Evolutionary conservation across 1,140 invertebrate genomes (phyloP).

Genomic region (Nixonia krombeini): DNA sequence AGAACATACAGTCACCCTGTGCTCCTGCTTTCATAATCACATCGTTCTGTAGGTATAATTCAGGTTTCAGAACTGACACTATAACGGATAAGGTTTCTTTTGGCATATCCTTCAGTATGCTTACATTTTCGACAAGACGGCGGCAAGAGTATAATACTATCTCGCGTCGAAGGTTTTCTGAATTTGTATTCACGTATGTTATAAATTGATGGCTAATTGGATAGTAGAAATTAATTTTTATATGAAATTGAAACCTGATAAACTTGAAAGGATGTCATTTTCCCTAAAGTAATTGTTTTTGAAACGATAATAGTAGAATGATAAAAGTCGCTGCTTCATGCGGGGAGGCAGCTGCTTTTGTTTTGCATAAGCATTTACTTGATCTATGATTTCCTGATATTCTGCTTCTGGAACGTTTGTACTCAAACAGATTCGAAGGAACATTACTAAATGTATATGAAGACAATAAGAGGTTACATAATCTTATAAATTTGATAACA

Average conservation of each 20-base stretch:
- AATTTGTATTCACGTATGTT: neutral
- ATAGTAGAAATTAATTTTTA: neutral
- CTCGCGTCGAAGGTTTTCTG: conserved; percentile 58
- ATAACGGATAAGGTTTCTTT: conserved; percentile 51
- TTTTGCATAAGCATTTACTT: conserved; percentile 59
- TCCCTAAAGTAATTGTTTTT: conserved; percentile 61
- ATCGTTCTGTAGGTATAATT: conserved; percentile 63
- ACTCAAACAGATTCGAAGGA: conserved; percentile 53
- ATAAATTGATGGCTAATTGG: neutral
- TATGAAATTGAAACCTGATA: conserved; percentile 53
- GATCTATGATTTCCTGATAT: conserved; percentile 62
- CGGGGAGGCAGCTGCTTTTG: conserved; percentile 62
- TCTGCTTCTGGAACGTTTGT: conserved; percentile 54
- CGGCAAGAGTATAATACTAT: conserved; percentile 59
- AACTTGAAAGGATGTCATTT: conserved; percentile 52
- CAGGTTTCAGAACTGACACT: conserved; percentile 56
- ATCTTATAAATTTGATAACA: too few species aligned
- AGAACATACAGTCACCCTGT: conserved; percentile 75
- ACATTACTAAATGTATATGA: conserved; percentile 61
- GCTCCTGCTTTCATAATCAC: conserved; percentile 72
- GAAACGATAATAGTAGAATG: conserved; percentile 61
- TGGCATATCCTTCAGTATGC: conserved; percentile 59
- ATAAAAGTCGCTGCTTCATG: conserved; percentile 59
- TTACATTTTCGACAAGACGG: conserved; percentile 60
- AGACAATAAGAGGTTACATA: too few species aligned